Evolutionary conservation across 2,888 invertebrate species (phyloP).

Genomic region (Myopa testacea): DNA sequence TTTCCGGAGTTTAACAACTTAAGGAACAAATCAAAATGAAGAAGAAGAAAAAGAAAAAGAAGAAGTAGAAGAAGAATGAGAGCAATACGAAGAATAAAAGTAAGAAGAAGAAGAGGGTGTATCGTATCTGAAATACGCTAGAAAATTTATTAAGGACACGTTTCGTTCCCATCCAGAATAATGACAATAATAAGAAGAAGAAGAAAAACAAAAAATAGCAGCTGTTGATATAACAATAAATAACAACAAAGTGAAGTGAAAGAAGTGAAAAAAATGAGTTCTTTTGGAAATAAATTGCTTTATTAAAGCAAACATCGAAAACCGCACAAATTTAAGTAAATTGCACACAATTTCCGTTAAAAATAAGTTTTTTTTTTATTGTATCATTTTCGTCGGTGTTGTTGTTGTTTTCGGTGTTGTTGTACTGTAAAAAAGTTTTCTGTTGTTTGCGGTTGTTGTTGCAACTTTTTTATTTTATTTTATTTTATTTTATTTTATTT

Average conservation of each 20-base stretch:
- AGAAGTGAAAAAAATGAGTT: too few relatives aligned
- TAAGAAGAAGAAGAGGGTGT: too few relatives aligned
- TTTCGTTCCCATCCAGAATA: neutral
- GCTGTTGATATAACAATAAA: too few relatives aligned
- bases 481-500: neutral
- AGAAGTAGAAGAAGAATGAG: too few relatives aligned
- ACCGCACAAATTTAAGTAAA: neutral
- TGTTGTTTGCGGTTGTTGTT: neutral
- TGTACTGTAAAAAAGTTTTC: neutral
- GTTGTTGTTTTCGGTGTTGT: neutral
- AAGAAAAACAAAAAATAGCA: neutral
- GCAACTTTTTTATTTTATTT: neutral
- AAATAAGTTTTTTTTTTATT: neutral
- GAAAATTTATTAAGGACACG: neutral
- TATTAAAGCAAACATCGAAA: neutral
- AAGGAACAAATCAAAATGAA: too few relatives aligned
- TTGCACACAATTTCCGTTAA: neutral
- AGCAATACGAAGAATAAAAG: too few relatives aligned
- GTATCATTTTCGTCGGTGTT: neutral
- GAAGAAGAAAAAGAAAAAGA: too few relatives aligned
- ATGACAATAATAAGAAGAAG: neutral
- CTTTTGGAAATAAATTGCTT: neutral
- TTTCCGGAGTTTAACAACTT: too few relatives aligned
- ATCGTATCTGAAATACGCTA: too few relatives aligned
- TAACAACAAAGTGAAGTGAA: too few relatives aligned